phyloP scores from a whole-genome alignment of 2,888 invertebrate species.

The Mythimna pallens region DNA sequence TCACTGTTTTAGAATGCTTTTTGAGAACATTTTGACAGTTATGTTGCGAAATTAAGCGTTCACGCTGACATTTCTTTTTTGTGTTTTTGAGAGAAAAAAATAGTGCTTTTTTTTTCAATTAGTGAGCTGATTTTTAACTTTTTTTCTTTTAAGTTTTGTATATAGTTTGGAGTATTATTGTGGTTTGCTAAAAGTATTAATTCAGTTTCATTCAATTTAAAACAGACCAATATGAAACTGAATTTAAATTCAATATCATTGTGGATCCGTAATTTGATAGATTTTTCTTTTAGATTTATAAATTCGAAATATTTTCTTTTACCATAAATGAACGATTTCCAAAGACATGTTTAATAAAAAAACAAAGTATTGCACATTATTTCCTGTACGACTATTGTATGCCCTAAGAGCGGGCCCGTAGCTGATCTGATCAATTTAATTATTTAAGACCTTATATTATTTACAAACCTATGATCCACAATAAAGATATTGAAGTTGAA shows the following conservation, averaged over 20 bases:
- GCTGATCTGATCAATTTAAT: too few species aligned
- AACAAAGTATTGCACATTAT: too few species aligned
- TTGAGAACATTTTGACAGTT: constrained; percentile 56
- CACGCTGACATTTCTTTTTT: constrained; percentile 52
- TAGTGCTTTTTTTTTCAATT: constrained; percentile 65
- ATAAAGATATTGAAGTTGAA: too few species aligned
- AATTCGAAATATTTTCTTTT: too few species aligned
- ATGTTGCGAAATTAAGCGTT: constrained; percentile 65
- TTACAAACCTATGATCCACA: too few species aligned
- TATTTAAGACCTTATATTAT: too few species aligned
- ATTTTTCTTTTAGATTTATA: too few species aligned
- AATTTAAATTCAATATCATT: not conserved
- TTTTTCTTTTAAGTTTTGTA: constrained; percentile 24
- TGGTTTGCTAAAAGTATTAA: constrained; percentile 21
- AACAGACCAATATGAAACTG: not conserved
- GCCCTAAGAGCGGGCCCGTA: too few species aligned
- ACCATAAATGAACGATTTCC: too few species aligned
- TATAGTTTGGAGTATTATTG: constrained; percentile 49
- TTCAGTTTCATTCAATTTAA: not conserved
- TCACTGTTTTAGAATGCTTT: constrained; percentile 58
- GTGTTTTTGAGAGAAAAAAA: constrained; percentile 43
- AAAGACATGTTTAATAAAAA: not conserved
- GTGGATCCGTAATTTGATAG: too few species aligned
- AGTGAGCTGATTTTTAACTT: constrained; percentile 60
- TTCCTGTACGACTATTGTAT: too few species aligned